These are phyloP conservation scores for Lycaon pictus DNA, from an alignment of 2,113 vertebrate genomes.

Conservation along the genomic window DNA sequence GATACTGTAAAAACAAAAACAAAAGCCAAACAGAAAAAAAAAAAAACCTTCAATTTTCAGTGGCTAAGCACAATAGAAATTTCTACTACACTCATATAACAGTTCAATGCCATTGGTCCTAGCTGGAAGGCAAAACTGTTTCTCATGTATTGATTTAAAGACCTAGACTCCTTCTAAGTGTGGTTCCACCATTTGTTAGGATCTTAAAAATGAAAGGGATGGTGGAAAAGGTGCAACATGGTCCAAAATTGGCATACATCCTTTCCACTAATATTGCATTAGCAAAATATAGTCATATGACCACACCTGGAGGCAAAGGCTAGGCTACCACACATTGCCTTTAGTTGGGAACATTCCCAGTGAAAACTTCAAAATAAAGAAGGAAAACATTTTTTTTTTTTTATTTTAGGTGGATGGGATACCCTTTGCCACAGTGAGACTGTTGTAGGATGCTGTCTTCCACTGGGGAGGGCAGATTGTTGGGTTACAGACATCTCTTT, in stretches of 20 bases:
- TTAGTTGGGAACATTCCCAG: background rate
- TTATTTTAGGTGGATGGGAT: background rate
- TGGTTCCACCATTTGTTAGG: background rate
- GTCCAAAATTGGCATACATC: background rate
- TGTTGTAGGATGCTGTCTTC: no score
- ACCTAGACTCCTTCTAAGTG: background rate
- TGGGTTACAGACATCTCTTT: background rate
- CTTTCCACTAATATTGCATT: background rate
- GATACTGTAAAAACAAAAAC: background rate
- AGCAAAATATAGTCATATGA: background rate
- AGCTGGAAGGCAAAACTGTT: background rate
- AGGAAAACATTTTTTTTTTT: background rate
- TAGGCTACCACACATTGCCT: accelerated
- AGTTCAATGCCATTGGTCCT: background rate
- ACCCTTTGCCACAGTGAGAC: background rate
- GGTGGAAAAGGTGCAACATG: background rate
- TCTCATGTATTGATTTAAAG: background rate
- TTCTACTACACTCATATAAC: background rate
- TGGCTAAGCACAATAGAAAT: background rate
- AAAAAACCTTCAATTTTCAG: background rate
- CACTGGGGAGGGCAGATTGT: no score
- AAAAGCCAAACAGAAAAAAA: no score
- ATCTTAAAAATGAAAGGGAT: background rate
- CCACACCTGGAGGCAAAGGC: background rate
- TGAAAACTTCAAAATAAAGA: background rate